Conservation (phyloP, 2,113 vertebrate species). For the Rhineura floridana region DNA sequence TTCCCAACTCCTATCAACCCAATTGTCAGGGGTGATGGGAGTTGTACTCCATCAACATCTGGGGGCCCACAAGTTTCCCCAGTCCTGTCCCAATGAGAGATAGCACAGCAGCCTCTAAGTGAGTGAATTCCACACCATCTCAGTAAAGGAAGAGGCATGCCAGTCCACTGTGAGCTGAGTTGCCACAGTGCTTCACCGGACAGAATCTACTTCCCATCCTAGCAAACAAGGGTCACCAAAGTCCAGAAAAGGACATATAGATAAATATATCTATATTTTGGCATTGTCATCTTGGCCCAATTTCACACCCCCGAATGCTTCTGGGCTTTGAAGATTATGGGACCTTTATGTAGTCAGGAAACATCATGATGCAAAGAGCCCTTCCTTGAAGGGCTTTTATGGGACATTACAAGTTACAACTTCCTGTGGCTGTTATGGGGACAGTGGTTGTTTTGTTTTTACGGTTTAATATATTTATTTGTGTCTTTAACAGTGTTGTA, state of each 20-base stretch:
- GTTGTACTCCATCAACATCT: no score
- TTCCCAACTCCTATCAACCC: no score
- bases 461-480: no score
- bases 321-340: neutral
- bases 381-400: neutral
- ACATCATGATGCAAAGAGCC: no score
- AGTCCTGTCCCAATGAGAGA: neutral
- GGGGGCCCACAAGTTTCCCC: neutral
- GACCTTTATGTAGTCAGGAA: neutral
- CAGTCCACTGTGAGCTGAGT: neutral
- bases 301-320: neutral
- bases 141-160: neutral
- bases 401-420: neutral
- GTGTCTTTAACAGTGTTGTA: no score
- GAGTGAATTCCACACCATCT: neutral
- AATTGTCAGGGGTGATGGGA: no score
- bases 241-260: neutral
- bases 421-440: no score
- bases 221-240: neutral
- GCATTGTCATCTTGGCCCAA: neutral
- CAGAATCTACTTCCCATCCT: neutral
- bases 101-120: slow-evolving; percentile 3
- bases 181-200: neutral
- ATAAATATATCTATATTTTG: neutral
- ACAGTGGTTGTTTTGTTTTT: no score